Conservation (phyloP, 2,797 vertebrate genomes). For the Onychomys torridus region DNA sequence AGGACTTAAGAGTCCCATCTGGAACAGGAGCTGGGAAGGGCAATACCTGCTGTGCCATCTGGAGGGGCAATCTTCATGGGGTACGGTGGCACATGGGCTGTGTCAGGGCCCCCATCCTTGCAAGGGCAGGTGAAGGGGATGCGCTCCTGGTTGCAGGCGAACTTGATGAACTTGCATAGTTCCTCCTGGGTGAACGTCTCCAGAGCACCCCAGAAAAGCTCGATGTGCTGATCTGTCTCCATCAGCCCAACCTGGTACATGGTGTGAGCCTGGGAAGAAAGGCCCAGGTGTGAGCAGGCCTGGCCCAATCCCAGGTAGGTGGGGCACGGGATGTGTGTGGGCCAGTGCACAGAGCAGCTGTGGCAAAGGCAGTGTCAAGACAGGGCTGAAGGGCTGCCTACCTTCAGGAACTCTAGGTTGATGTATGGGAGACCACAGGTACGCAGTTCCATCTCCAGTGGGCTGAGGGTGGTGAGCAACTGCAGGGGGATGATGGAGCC, state of each 20-base stretch:
- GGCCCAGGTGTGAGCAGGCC: background rate
- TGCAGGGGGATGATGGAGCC: slow-evolving; percentile 97
- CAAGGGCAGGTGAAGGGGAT: slow-evolving; percentile 99
- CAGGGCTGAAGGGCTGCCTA: slow-evolving; percentile 62
- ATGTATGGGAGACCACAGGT: slow-evolving; percentile 97
- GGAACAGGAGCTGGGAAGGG: background rate
- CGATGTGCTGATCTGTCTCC: slow-evolving; percentile 99
- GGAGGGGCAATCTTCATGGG: slow-evolving; percentile 99
- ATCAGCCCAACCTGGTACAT: slow-evolving; percentile 99
- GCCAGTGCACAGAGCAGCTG: background rate
- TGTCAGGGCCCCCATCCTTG: slow-evolving; percentile 97
- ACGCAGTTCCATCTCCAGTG: slow-evolving; percentile 96
- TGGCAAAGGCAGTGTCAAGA: background rate
- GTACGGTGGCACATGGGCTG: slow-evolving; percentile 97
- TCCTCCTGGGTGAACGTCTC: slow-evolving; percentile 99
- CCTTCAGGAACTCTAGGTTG: slow-evolving; percentile 99
- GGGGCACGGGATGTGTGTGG: no score
- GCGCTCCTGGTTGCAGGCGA: slow-evolving; percentile 98
- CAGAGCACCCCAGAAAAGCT: slow-evolving; percentile 98
- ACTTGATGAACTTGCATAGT: slow-evolving; percentile 99
- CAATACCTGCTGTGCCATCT: slow-evolving; percentile 95
- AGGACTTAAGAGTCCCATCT: background rate
- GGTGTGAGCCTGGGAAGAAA: slow-evolving; percentile 93
- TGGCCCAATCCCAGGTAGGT: background rate
- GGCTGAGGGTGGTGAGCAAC: slow-evolving; percentile 95